Conservation (phyloP, 1,140 invertebrate genomes). For the Bradysia coprophila region DNA sequence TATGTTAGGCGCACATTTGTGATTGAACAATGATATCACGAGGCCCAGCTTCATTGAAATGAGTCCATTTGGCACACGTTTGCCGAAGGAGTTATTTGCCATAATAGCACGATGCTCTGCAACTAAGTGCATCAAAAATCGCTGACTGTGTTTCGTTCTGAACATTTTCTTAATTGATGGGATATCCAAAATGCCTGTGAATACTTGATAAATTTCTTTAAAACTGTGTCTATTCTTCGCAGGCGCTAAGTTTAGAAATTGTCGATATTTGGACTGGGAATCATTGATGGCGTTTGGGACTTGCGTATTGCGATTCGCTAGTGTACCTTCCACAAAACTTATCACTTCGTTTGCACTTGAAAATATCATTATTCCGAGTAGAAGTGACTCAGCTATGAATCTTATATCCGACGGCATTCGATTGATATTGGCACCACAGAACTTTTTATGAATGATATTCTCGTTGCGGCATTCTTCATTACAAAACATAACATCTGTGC, state of each 20-base stretch:
- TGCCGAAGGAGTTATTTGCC: not conserved
- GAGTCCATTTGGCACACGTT: not conserved
- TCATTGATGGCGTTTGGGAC: constrained; percentile 21
- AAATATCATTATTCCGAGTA: constrained; percentile 30
- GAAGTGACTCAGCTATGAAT: constrained; percentile 33
- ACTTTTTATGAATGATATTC: constrained; percentile 42
- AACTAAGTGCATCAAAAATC: not conserved
- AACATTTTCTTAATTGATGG: constrained; percentile 9
- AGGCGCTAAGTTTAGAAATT: not conserved
- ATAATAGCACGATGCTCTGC: not conserved
- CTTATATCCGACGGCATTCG: constrained; percentile 43
- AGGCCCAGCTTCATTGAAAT: not conserved
- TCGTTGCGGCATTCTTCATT: constrained; percentile 37
- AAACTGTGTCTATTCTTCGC: not conserved
- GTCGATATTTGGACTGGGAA: not conserved
- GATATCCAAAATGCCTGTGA: constrained; percentile 21
- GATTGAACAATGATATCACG: constrained; percentile 17
- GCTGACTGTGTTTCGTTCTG: not conserved
- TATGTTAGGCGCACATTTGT: constrained; percentile 2
- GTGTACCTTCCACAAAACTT: constrained; percentile 10
- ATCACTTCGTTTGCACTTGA: constrained; percentile 27
- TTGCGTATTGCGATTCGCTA: constrained; percentile 28
- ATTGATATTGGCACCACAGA: constrained; percentile 44
- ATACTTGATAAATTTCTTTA: not conserved
- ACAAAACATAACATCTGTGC: constrained; percentile 50